Evolutionary conservation across 2,797 vertebrate species (phyloP).

Genomic region (Hydrolagus colliei): DNA sequence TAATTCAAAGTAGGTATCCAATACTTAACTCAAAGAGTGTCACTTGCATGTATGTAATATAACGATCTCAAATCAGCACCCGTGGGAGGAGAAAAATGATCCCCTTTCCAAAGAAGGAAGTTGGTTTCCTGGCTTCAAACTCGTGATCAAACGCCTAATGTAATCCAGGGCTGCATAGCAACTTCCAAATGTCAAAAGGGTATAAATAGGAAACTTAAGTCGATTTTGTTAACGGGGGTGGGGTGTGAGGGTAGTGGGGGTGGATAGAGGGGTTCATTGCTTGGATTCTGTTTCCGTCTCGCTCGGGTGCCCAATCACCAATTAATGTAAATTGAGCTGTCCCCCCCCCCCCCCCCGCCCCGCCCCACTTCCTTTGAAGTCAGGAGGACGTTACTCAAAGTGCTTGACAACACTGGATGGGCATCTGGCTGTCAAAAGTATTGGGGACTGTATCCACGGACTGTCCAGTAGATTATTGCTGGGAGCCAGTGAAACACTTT

Average conservation of each 20-base stretch:
- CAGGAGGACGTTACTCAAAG: no score
- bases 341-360: no score
- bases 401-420: no score
- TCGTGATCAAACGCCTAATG: neutral
- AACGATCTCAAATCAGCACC: neutral
- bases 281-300: no score
- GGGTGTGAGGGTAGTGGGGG: no score
- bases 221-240: no score
- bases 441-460: neutral
- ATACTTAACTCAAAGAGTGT: neutral
- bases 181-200: neutral
- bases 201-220: no score
- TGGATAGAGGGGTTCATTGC: no score
- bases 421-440: constrained; percentile 1
- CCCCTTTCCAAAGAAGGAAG: no score
- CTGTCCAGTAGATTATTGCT: constrained; percentile 17
- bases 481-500: constrained; percentile 25
- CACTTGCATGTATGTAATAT: no score
- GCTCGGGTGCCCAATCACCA: no score
- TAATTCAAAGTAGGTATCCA: constrained; percentile 48
- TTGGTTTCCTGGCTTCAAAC: neutral
- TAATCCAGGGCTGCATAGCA: neutral
- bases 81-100: neutral
- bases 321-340: no score
- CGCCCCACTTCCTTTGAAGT: neutral